Base-by-base conservation (phyloP, 2,888 invertebrate genomes). In the Agrotis exclamationis region DNA sequence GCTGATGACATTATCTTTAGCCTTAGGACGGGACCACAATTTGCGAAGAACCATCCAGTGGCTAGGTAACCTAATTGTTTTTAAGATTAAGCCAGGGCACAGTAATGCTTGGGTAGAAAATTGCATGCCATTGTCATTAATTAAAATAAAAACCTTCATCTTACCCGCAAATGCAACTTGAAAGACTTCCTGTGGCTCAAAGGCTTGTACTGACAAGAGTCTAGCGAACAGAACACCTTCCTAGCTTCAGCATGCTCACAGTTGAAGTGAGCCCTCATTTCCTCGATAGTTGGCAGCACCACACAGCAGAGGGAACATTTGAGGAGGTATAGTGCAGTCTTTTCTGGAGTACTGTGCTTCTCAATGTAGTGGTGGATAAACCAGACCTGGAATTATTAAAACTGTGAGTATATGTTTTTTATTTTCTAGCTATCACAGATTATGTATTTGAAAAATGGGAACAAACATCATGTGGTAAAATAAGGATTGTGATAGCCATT, bases 141-240 rank as follows among this genome's bases (percentile, higher is more conserved):
- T 24, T 14, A 6, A n/a, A 44, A 18, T 2, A 56, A 22, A 44
- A 13, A 20, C 5, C 0, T 11, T 2, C 1, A 22, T 65, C 86
- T 85, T 84, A 96, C 96, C 93, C 93, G 94, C 14, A 96, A 86
- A 91, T 96, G 96, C 24, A 95, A 81, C 76, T 93, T 93, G 60
- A 96, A 94, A 1, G 96, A 95, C 77, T 96, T 95, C 76, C 89
- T 87, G 51, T 95, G 93, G 70, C 93, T 92, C n/a, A 96, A 86
- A 1, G 96, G 96, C 66, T 91, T 94, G 71, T 91, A 94, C 73
- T 91, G 88, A 74, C 96, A 96, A 1, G 91, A 73, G 1, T 92
- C 93, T 28, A 96, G 78, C 0, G 93, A 93, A 75, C 96, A 96
- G 83, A 91, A 96, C 44, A 95, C 85, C 73, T 95, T 94, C 70